A percentile compares a stretch with the other conserved stretches of the same genome.
These are phyloP conservation scores for Hippoglossus stenolepis DNA, from an alignment of 2,113 vertebrate species.

Conservation along the genomic window DNA sequence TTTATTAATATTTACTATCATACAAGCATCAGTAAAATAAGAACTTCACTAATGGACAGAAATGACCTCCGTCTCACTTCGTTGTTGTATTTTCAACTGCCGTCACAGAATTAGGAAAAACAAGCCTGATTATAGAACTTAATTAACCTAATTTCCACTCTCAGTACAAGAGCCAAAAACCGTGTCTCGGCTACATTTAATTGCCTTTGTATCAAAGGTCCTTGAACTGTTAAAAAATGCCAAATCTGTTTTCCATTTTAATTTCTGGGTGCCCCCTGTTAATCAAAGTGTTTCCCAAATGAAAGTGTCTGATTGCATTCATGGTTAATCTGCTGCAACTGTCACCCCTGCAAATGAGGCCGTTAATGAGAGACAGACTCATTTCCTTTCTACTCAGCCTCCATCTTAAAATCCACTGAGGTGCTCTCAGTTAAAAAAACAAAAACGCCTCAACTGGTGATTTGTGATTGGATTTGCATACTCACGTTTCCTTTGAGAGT, in stretches of 20 bases:
- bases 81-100: not conserved
- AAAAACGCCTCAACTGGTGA: slow-evolving; percentile 21
- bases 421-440: slow-evolving; percentile 21
- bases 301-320: slow-evolving; percentile 56
- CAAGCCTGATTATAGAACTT: not conserved
- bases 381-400: slow-evolving; percentile 43
- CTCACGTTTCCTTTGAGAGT: slow-evolving; percentile 22
- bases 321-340: slow-evolving; percentile 52
- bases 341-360: slow-evolving; percentile 35
- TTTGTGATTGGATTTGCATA: slow-evolving; percentile 9
- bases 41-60: not conserved
- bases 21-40: not conserved
- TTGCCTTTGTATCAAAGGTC: not conserved
- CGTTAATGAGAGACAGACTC: slow-evolving; percentile 54
- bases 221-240: not conserved
- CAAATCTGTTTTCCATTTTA: slow-evolving; percentile 30
- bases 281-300: slow-evolving; percentile 40
- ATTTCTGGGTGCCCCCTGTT: slow-evolving; percentile 13
- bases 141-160: not conserved
- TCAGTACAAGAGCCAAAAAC: not conserved
- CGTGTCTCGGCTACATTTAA: not conserved
- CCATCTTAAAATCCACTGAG: slow-evolving; percentile 42
- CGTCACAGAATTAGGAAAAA: not conserved
- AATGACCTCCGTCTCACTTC: not conserved
- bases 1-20: too few species aligned